Base-by-base conservation (phyloP, 2,113 vertebrate genomes). In the Empidonax traillii region DNA sequence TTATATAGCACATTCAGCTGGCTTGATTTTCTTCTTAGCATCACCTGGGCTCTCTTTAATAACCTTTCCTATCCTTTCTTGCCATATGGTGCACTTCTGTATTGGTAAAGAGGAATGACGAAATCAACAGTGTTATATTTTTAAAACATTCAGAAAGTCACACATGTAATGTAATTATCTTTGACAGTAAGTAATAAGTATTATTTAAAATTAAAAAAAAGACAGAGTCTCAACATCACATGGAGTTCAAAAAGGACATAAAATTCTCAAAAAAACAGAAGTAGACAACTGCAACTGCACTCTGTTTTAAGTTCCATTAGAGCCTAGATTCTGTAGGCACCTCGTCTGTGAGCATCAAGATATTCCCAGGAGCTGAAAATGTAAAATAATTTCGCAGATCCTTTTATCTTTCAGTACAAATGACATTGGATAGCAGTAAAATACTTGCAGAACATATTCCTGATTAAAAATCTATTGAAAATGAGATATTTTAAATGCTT, bases 321-420 rank as follows among this genome's bases (percentile, higher is more conserved):
- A 85, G 93, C 72, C 53, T 87, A 79, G 71, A 85, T 85, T 93
- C 43, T 93, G 47, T 86, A 89, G 74, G 74, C 74, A 93, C 77
- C 43, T 90, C 69, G 93, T 95, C 65, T 69, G 2, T 96, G 86
- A 82, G 62, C 62, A 94, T 77, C 82, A 53, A 31, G 12, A 21
- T 74, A 93, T 85, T 95, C 87, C 93, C 83, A 90, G 62, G 79
- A 91, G 92, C 37, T 66, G 77, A 88, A 96, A 95, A 95, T 79
- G 66, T 91, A 84, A 87, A 92, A 71, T 85, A 83, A 96, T 95
- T 97, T 89, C 91, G 68, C 37, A 73, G 71, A 85, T 91, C 71
- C 85, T 94, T 96, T 94, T 96, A 93, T 96, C 85, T 90, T 90
- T 80, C 85, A 91, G 79, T 49, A 85, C 47, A 83, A 88, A 93